Base-by-base conservation (phyloP, 2,113 vertebrate species). In the Salvelinus fontinalis region DNA sequence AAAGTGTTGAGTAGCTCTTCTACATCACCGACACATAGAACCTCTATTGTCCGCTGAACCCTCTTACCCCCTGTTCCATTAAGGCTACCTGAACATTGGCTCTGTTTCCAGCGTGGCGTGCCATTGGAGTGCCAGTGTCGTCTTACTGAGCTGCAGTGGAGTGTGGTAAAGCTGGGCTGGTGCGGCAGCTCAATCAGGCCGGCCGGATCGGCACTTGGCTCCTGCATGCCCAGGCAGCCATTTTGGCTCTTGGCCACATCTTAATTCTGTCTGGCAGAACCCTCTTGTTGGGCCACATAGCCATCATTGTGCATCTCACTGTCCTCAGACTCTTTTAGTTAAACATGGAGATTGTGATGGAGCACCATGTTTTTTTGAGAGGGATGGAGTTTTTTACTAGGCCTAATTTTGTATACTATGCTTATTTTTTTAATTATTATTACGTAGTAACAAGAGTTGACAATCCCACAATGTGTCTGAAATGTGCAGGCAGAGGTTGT, bases 201-300 rank as follows among this genome's bases (percentile, higher is more conserved):
- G 85, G 88, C 88, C 76, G 85, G 88, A 20, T 84, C 77, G 81
- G 22, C 31, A 27, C 12, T 44, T 24, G 34, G 78, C 82, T 81
- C 80, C 89, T 80, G 86, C 85, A 85, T 89, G 87, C 88, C 87
- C 91, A 92, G 90, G 89, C 89, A 86, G 92, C 88, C 89, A 83
- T 84, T 81, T 91, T 95, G 95, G 94, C 92, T 66, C 78, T 80
- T 83, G 83, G 91, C 94, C 94, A 94, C 91, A 81, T 94, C 94
- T 95, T 93, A 78, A 91, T 93, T 95, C 90, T 90, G 89, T 93
- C 93, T 94, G 93, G 92, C 94, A 88, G 85, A 65, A 26, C 49
- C 68, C 92, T 88, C 87, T 84, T 89, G 81, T 86, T 81, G 82
- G 87, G 83, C 92, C 93, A 96, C 95, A 97, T 96, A 96, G 93